Conservation (phyloP, 1,140 invertebrate species). For the Diorhabda elongata region DNA sequence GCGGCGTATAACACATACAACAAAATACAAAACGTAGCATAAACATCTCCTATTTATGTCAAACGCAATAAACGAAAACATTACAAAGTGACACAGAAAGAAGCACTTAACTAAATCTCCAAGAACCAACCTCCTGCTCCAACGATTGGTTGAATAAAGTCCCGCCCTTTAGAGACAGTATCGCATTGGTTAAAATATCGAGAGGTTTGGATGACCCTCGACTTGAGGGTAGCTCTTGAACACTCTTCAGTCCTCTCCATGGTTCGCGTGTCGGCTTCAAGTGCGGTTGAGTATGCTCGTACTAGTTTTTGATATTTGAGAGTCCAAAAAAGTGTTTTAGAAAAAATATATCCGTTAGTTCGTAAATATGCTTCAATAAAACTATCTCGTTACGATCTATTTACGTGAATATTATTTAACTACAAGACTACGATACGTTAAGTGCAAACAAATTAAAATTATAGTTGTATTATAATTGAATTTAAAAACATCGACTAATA, state of each 20-base stretch:
- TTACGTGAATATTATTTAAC: no score
- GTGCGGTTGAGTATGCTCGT: conserved; percentile 32
- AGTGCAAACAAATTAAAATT: no score
- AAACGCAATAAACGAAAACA: not conserved
- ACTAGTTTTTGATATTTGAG: conserved; percentile 1
- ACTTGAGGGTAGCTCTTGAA: conserved; percentile 44
- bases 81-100: conserved; percentile 7
- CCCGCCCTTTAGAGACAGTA: conserved; percentile 29
- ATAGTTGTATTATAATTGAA: no score
- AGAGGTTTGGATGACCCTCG: conserved; percentile 41
- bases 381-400: no score
- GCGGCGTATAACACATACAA: not conserved
- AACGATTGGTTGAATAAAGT: conserved; percentile 31
- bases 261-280: conserved; percentile 42
- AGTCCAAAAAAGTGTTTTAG: not conserved
- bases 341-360: not conserved
- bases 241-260: conserved; percentile 44
- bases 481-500: no score
- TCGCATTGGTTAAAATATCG: conserved; percentile 37
- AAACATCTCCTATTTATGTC: not conserved
- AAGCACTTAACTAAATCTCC: conserved; percentile 25
- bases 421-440: no score
- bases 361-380: no score
- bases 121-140: conserved; percentile 11
- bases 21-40: not conserved